Percentiles rank a stretch among this genome's conserved stretches.
phyloP scores from a whole-genome alignment of 2,797 vertebrate species.

The Neosalanx taihuensis region DNA sequence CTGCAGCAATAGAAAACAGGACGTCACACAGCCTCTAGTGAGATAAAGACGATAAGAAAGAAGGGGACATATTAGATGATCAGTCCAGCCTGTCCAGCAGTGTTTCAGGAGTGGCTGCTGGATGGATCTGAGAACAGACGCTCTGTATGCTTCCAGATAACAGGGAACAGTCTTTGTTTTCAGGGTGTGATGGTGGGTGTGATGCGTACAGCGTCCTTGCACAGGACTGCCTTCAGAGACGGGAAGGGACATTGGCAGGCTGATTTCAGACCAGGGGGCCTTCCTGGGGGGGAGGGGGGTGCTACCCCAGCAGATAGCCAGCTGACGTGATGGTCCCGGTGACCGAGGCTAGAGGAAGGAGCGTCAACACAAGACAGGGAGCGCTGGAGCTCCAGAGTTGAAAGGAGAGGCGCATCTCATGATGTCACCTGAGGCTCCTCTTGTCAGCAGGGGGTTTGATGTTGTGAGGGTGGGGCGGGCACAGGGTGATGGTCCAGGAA shows the following conservation, averaged over 20 bases:
- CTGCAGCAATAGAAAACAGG: slow-evolving; percentile 66
- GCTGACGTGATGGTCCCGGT: slow-evolving; percentile 43
- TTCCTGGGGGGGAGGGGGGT: slow-evolving; percentile 46
- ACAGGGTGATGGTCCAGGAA: slow-evolving; percentile 53
- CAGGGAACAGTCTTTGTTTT: slow-evolving; percentile 41
- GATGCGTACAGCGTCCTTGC: too few species aligned
- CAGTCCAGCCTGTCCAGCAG: slow-evolving; percentile 65
- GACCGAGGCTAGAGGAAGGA: slow-evolving; percentile 37
- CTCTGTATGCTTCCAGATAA: slow-evolving; percentile 40
- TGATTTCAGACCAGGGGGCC: slow-evolving; percentile 51
- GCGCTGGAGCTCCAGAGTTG: slow-evolving; percentile 62
- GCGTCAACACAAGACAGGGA: slow-evolving; percentile 60
- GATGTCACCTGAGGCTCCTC: slow-evolving; percentile 73
- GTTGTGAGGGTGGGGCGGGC: slow-evolving; percentile 58
- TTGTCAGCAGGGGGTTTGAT: slow-evolving; percentile 70
- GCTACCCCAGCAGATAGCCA: slow-evolving; percentile 37
- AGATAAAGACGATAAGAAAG: slow-evolving; percentile 59
- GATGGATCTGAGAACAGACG: slow-evolving; percentile 53
- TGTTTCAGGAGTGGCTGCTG: slow-evolving; percentile 50
- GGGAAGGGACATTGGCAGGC: slow-evolving; percentile 3
- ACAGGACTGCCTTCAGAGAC: neutral
- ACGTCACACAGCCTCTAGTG: slow-evolving; percentile 63
- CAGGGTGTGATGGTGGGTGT: slow-evolving; percentile 32
- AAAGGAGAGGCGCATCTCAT: slow-evolving; percentile 68
- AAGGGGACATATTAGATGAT: slow-evolving; percentile 68